A percentile compares a stretch with the other conserved stretches of the same genome.
Conservation (phyloP, 2,797 vertebrate genomes). For the Balearica regulorum region DNA sequence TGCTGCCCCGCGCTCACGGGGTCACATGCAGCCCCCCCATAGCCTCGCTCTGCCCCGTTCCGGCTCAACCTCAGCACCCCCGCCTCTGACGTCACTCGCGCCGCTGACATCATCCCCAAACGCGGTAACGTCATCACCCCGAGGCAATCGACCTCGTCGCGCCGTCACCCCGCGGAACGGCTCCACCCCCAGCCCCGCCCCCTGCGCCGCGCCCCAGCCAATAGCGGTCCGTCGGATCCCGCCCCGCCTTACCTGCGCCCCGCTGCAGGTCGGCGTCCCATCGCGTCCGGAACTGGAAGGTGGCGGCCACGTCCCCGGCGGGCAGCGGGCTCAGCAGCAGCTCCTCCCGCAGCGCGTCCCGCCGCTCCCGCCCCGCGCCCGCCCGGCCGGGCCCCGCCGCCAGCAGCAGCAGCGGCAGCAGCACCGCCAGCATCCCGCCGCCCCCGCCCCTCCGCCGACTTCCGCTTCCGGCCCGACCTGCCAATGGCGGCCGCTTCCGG, state of each 20-base stretch:
- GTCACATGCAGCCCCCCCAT: fast-evolving
- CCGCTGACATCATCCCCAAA: fast-evolving
- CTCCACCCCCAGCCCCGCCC: background rate
- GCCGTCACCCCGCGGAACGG: background rate
- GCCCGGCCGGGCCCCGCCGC: background rate
- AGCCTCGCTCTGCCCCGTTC: fast-evolving
- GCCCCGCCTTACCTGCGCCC: constrained; percentile 53
- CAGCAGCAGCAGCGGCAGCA: background rate
- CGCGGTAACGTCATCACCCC: no score
- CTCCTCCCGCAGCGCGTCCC: constrained; percentile 87
- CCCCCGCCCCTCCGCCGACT: background rate
- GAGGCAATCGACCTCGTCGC: fast-evolving
- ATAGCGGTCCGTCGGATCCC: background rate
- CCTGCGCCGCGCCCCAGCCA: background rate
- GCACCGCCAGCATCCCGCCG: background rate
- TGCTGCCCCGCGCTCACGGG: fast-evolving
- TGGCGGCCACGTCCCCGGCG: constrained; percentile 88
- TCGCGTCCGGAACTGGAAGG: constrained; percentile 91
- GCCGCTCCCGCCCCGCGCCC: background rate
- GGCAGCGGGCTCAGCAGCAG: constrained; percentile 87
- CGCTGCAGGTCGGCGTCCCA: constrained; percentile 86
- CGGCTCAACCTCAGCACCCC: background rate
- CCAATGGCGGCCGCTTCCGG: background rate
- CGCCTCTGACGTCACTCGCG: background rate
- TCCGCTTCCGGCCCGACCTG: background rate